Evolutionary conservation across 2,797 vertebrate genomes (phyloP), one percentile per base, ranked within the genome.

Genomic region (Phalanger gymnotis): DNA sequence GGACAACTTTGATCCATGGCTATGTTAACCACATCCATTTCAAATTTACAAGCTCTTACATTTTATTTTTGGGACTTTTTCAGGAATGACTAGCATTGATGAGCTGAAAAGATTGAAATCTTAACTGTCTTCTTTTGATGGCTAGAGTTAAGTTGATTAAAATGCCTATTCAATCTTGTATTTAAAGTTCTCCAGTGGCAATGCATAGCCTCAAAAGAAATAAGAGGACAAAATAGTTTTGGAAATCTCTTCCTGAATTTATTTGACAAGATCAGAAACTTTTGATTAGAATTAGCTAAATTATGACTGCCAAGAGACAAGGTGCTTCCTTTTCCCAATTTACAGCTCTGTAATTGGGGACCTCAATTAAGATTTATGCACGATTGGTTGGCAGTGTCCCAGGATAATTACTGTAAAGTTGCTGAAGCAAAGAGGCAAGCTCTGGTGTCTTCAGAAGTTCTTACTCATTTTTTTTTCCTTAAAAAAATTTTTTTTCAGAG

Each of bases 311-410:
- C 91, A 96, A 92, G 95, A 96, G 94, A 97, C 95, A 98, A 96
- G 54, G 87, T 91, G 7, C 61, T 96, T 95, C 89, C 54, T 97
- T 57, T 93, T 51, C 91, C 54, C 95, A 53, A 97, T 93, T 95
- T 96, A 96, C 54, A 97, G 89, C 61, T 95, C 89, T 93, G 92
- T 97, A 97, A 97, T 96, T 97, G 92, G 95, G 90, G 61, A 92
- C 52, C 58, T 96, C 97, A 98, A 95, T 98, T 98, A 97, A 98
- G 89, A 96, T 97, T 94, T 98, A 96, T 95, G 89, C 81, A 93
- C 96, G 96, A 98, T 97, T 97, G 95, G 89, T 91, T 97, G 90
- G 91, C 87, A 95, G 94, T 90, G 94, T 94, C 57, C 95, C 22
- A 97, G 96, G 47, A 93, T 93, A 96, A 97, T 98, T 96, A 97